phyloP scores from a whole-genome alignment of 2,888 invertebrate genomes.

The Pseudeuparius sepicola region DNA sequence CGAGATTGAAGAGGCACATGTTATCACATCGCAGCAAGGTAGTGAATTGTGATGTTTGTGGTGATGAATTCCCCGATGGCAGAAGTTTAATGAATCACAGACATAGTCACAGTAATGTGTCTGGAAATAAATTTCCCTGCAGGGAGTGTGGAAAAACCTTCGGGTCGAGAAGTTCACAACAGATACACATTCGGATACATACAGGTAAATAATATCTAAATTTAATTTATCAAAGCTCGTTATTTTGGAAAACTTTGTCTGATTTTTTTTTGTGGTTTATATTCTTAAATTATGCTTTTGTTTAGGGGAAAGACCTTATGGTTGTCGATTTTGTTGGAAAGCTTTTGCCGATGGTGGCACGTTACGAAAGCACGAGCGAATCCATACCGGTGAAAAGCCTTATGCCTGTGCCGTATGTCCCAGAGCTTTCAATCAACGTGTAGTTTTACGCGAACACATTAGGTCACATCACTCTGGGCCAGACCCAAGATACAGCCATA shows the following conservation, averaged over 20 bases:
- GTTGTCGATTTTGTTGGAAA: constrained; percentile 80
- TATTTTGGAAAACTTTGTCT: too few species aligned
- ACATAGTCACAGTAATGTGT: constrained; percentile 43
- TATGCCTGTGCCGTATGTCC: constrained; percentile 82
- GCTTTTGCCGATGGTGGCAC: constrained; percentile 84
- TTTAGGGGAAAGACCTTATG: constrained; percentile 62
- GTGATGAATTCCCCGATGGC: constrained; percentile 61
- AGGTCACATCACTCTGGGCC: constrained; percentile 78
- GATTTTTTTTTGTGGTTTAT: too few species aligned
- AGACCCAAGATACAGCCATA: constrained; percentile 55
- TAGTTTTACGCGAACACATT: constrained; percentile 75
- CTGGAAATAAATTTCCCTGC: constrained; percentile 63
- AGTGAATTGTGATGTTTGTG: constrained; percentile 58
- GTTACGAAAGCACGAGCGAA: constrained; percentile 72
- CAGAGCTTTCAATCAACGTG: constrained; percentile 78
- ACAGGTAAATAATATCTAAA: constrained; percentile 41
- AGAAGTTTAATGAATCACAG: constrained; percentile 59
- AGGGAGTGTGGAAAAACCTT: constrained; percentile 79
- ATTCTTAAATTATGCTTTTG: background rate
- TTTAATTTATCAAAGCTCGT: too few species aligned
- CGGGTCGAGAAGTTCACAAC: constrained; percentile 75
- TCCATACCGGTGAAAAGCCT: constrained; percentile 70
- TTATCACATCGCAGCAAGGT: constrained; percentile 60
- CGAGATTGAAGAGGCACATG: constrained; percentile 56
- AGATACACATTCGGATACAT: constrained; percentile 78